Base-by-base conservation (phyloP, 2,888 invertebrate genomes). In the Trachelus iudaicus region DNA sequence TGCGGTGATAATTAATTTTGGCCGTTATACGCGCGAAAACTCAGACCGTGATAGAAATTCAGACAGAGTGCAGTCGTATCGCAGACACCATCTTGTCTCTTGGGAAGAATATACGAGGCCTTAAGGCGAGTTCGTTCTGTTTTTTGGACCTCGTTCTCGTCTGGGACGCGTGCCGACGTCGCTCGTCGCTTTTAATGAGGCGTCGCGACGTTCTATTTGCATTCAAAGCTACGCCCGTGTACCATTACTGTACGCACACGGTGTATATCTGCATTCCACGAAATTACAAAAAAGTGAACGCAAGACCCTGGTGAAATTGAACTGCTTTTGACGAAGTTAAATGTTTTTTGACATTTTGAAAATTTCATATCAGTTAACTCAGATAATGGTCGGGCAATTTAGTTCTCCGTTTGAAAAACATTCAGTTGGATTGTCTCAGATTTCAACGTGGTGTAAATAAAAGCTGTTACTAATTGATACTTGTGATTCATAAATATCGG, bases 121-220 rank as follows among this genome's bases (percentile, higher is more conserved):
- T 79, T 82, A 82, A 84, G 84, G 85, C 83, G 40, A 81, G 80
- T 85, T 84, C 81, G 79, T 80, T 82, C 79, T 80, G 81, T 83
- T 83, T 78, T 79, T 81, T 81, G 77, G 78, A 75, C 78, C 69
- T 77, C 78, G 69, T 31, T 77, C 75, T 75, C 73, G 76, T 75
- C 80, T 79, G 79, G 79, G 79, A 81, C 79, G 81, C 81, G 76
- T 76, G 81, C 69, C 81, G 80, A 76, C 80, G 83, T 76, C 84
- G 83, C 81, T 84, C 84, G 85, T 83, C 82, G 84, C 83, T 83
- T 86, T 86, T 87, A 86, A 87, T 86, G 87, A 86, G 84, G 82
- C 84, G 83, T 79, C 80, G 80, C 81, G 81, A 75, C 80, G 81
- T 80, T 81, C 83, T 84, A 85, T 86, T 86, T 85, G 81, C 78